These are phyloP conservation scores for Calidris pygmaea DNA, from an alignment of 2,113 vertebrate genomes.

Conservation along the genomic window DNA sequence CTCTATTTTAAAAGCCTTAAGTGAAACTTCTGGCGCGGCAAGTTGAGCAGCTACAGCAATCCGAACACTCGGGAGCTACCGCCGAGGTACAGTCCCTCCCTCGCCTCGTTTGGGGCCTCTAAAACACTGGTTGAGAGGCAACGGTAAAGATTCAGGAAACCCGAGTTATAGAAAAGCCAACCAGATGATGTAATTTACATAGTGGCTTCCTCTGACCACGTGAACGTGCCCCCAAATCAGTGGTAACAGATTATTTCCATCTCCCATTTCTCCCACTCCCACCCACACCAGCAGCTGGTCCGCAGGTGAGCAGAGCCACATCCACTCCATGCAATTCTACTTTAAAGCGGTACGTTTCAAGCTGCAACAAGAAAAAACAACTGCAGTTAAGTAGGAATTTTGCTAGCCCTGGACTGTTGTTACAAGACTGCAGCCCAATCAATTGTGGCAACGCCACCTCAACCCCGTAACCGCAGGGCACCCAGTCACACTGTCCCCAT, in stretches of 20 bases:
- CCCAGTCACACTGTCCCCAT: fast-evolving
- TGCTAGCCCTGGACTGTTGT: not conserved
- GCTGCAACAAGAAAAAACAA: not conserved
- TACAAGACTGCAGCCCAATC: not conserved
- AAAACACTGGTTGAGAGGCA: fast-evolving
- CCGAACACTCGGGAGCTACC: not conserved
- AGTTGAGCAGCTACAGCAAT: not conserved
- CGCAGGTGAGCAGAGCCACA: not conserved
- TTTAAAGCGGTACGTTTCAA: not conserved
- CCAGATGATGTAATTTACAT: fast-evolving
- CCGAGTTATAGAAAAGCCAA: fast-evolving
- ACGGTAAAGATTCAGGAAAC: no score
- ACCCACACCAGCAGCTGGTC: not conserved
- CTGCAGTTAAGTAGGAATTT: not conserved
- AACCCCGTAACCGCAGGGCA: fast-evolving
- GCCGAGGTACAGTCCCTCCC: not conserved
- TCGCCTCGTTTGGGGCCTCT: not conserved
- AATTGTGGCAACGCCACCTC: fast-evolving
- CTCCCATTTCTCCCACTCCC: not conserved
- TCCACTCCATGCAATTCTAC: not conserved
- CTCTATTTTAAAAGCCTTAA: not conserved
- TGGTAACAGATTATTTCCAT: fast-evolving
- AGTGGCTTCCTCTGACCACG: not conserved
- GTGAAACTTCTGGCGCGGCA: not conserved
- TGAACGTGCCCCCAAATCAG: fast-evolving